phyloP scores from a whole-genome alignment of 2,888 invertebrate species.

The Hypomecis atomaria region DNA sequence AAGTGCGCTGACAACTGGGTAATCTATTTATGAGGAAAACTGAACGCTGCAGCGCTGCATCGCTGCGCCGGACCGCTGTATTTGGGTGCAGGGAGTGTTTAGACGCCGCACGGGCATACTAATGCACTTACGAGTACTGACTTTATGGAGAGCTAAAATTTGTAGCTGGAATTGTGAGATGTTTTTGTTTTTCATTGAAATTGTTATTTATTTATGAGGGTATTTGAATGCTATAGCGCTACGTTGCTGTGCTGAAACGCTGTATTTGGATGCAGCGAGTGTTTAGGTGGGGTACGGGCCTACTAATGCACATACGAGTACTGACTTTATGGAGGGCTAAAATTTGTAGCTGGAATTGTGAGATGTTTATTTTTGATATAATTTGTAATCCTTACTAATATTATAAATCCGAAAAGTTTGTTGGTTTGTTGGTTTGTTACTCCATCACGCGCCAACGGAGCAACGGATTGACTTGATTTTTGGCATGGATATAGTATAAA shows the following conservation, averaged over 20 bases:
- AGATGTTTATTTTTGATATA: neutral
- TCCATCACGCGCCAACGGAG: too few relatives aligned
- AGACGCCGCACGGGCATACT: constrained; percentile 12
- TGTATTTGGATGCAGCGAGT: constrained; percentile 12
- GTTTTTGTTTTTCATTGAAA: neutral
- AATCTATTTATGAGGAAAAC: constrained; percentile 82
- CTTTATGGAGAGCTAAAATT: neutral
- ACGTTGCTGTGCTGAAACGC: constrained; percentile 16
- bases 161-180: neutral
- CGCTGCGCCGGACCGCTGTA: constrained; percentile 8
- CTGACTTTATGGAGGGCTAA: neutral
- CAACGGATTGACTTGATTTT: too few relatives aligned
- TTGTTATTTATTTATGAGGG: constrained; percentile 80
- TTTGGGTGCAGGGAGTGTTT: constrained; percentile 14
- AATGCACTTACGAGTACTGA: neutral
- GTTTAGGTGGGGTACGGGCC: constrained; percentile 14
- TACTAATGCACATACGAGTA: constrained; percentile 1
- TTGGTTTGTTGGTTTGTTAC: too few relatives aligned
- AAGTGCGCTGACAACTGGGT: constrained; percentile 79
- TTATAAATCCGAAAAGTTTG: too few relatives aligned
- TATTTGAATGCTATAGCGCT: neutral
- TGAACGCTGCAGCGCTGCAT: constrained; percentile 49
- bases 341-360: neutral
- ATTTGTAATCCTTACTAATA: too few relatives aligned
- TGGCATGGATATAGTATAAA: too few relatives aligned